These are phyloP conservation scores for Rhabditoides inermis DNA, from an alignment of 2,888 invertebrate species.

Conservation along the genomic window DNA sequence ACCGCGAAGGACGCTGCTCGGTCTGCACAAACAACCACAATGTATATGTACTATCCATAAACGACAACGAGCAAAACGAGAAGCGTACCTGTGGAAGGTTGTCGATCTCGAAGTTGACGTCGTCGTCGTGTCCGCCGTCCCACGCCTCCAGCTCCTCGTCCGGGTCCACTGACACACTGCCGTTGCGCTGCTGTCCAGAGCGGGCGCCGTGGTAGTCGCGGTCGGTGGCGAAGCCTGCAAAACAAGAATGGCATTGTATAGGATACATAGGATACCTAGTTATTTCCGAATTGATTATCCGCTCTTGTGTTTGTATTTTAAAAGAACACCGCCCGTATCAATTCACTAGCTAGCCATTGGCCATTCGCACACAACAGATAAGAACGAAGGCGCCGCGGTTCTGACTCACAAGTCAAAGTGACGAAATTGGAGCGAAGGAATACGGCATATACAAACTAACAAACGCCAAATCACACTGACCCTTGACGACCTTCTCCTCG, in stretches of 20 bases:
- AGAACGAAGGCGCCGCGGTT: too few species aligned
- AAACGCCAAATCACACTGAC: too few species aligned
- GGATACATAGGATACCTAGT: neutral
- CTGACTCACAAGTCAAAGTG: too few species aligned
- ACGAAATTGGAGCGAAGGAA: too few species aligned
- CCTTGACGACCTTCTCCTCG: constrained; percentile 13
- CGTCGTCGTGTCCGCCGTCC: constrained; percentile 22
- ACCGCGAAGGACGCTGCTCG: constrained; percentile 2
- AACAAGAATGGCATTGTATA: neutral
- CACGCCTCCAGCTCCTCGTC: constrained; percentile 22
- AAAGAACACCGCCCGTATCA: neutral
- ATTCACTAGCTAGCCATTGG: too few species aligned
- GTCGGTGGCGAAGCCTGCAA: constrained; percentile 27
- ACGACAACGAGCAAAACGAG: too few species aligned
- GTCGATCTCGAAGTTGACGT: constrained; percentile 7
- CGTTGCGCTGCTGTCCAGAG: too few species aligned
- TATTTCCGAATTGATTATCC: too few species aligned
- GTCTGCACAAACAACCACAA: neutral
- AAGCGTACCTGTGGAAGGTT: constrained; percentile 1
- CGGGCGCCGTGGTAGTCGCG: constrained; percentile 24
- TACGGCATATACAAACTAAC: too few species aligned
- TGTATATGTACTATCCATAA: too few species aligned
- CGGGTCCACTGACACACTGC: constrained; percentile 1
- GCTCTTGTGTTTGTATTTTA: constrained; percentile 3
- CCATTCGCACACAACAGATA: too few species aligned